Evolutionary conservation across 2,888 invertebrate species (phyloP), one percentile per base, ranked within the genome.

Genomic region (Tenodera sinensis): DNA sequence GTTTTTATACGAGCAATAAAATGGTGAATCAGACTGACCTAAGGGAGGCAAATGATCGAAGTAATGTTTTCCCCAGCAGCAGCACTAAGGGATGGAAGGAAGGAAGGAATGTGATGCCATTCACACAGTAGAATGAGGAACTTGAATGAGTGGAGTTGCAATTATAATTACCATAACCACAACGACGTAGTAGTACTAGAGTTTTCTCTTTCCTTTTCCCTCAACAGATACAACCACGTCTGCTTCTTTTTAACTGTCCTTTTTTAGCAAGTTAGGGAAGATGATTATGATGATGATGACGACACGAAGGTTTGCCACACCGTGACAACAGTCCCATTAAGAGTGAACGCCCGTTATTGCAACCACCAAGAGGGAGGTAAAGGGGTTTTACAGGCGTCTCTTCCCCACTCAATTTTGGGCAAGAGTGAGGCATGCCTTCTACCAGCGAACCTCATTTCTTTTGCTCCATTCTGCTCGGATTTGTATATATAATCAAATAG

Each of bases 131-230:
- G 20, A 71, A 25, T 71, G 54, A 71, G 54, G 54, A 14, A 20
- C 15, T 54, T 54, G 15, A 54, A 54, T 54, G 54, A 54, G 54
- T 20, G 54, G 42, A 83, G 87, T 82, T 87, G 87, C 87, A 87
- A 28, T 87, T 87, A 82, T 87, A 87, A 83, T 87, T 87, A 87
- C 15, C 87, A 87, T 87, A 87, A 83, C 83, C 87, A 34, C 82
- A 34, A 87, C 82, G 34, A 28, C 20, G 54, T 71, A 71, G 54
- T 71, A 71, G 20, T 71, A 54, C 54, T 34, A 85, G 71, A 30
- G 28, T 28, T 28, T 84, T 84, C 84, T 84, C 47, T 34, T 34
- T 54, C 54, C 54, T 54, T 54, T 20, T 54, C 54, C 28, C 42
- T 85, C 42, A 42, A 15, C 30, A 34, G 87, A 81, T 54, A 86